Percentiles rank a stretch among this genome's conserved stretches.
These are phyloP conservation scores for Metallyticus violacea DNA, from an alignment of 2,888 invertebrate species.

Conservation along the genomic window DNA sequence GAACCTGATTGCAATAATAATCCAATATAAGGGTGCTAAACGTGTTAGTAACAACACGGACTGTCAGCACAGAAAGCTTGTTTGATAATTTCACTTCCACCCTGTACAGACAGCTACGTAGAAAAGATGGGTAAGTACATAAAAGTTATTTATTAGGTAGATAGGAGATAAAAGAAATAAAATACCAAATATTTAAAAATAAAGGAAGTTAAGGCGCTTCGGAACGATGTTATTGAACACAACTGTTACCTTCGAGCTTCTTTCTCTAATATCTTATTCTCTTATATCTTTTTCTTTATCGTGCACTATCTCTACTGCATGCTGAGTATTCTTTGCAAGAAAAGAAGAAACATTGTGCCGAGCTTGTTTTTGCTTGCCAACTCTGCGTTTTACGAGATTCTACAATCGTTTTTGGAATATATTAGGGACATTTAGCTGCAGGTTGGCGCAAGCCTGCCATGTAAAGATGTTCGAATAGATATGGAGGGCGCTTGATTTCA, in stretches of 20 bases:
- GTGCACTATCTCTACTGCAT: background rate
- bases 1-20: too few species aligned
- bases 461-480: background rate
- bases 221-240: background rate
- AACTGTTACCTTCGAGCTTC: background rate
- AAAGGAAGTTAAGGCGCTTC: background rate
- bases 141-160: background rate
- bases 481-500: slow-evolving; percentile 5
- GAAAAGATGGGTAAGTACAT: background rate
- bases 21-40: too few species aligned
- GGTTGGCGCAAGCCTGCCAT: background rate
- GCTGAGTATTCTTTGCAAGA: background rate
- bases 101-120: too few species aligned
- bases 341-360: background rate
- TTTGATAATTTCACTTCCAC: too few species aligned
- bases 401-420: background rate
- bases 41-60: too few species aligned
- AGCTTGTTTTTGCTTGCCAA: background rate
- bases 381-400: background rate
- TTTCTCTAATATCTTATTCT: background rate
- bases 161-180: background rate
- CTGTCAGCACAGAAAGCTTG: too few species aligned
- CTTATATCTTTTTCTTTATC: background rate
- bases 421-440: background rate
- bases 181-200: background rate